A percentile compares a stretch with the other conserved stretches of the same genome.
Conservation (phyloP, 2,113 vertebrate species). For the Pipra filicauda region DNA sequence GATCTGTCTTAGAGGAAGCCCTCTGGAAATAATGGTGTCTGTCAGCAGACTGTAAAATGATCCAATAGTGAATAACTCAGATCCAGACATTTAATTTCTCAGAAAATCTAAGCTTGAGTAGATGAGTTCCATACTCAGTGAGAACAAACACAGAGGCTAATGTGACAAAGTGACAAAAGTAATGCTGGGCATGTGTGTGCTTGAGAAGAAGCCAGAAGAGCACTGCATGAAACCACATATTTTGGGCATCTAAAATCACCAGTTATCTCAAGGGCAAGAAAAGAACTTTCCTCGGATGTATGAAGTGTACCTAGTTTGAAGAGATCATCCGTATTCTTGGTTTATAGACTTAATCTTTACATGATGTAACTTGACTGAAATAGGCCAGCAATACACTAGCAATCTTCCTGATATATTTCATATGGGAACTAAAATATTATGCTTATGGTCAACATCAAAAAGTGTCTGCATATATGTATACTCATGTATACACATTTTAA, state of each 20-base stretch:
- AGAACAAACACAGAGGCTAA: neutral
- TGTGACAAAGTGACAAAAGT: neutral
- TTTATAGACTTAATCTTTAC: neutral
- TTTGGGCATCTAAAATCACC: neutral
- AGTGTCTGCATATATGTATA: neutral
- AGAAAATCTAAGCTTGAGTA: neutral
- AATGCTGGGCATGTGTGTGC: neutral
- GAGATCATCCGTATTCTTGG: neutral
- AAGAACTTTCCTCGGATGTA: neutral
- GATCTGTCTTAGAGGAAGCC: neutral
- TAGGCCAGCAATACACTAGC: neutral
- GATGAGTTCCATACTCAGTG: neutral
- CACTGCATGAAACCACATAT: accelerated
- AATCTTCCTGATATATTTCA: neutral
- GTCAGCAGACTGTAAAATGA: neutral
- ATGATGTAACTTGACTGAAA: neutral
- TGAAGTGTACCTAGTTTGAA: neutral
- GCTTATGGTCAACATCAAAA: neutral
- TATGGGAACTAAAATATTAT: neutral
- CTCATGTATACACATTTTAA: neutral
- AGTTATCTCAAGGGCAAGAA: neutral
- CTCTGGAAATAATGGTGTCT: neutral
- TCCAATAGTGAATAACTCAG: neutral
- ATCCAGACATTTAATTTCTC: neutral
- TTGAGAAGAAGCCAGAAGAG: neutral